Conservation (phyloP, 2,113 vertebrate species). For the Pheucticus melanocephalus region DNA sequence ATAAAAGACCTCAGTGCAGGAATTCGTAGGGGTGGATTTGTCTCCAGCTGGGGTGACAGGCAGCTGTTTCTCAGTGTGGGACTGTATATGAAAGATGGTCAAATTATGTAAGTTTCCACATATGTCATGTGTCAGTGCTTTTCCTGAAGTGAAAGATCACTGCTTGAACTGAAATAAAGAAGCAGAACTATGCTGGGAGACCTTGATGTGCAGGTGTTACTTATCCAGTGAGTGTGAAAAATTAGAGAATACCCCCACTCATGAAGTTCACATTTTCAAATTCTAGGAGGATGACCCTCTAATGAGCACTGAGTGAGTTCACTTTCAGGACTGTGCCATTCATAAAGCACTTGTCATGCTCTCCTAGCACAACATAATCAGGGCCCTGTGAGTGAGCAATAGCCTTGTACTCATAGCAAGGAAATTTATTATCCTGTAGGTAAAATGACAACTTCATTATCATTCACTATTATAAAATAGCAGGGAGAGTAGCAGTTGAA, state of each 20-base stretch:
- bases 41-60: not conserved
- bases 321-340: conserved; percentile 2
- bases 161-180: not conserved
- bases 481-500: conserved; percentile 7
- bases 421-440: conserved; percentile 41
- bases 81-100: conserved; percentile 9
- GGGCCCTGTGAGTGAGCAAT: conserved; percentile 15
- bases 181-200: not conserved
- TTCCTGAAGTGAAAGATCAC: conserved; percentile 5
- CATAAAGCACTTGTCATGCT: conserved; percentile 22
- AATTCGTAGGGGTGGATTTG: not conserved
- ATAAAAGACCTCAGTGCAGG: not conserved
- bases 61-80: not conserved
- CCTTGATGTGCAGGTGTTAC: conserved; percentile 4
- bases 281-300: not conserved
- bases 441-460: conserved; percentile 55
- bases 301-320: conserved; percentile 36
- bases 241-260: not conserved
- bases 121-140: conserved; percentile 38
- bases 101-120: conserved; percentile 42
- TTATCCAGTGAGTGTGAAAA: not conserved
- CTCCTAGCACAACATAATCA: conserved; percentile 9
- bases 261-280: conserved; percentile 10
- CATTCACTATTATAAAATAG: conserved; percentile 4
- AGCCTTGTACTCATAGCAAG: conserved; percentile 4